A percentile compares a stretch with the other conserved stretches of the same genome.
These are phyloP conservation scores for Lates calcarifer DNA, from an alignment of 2,113 vertebrate species.

Conservation along the genomic window DNA sequence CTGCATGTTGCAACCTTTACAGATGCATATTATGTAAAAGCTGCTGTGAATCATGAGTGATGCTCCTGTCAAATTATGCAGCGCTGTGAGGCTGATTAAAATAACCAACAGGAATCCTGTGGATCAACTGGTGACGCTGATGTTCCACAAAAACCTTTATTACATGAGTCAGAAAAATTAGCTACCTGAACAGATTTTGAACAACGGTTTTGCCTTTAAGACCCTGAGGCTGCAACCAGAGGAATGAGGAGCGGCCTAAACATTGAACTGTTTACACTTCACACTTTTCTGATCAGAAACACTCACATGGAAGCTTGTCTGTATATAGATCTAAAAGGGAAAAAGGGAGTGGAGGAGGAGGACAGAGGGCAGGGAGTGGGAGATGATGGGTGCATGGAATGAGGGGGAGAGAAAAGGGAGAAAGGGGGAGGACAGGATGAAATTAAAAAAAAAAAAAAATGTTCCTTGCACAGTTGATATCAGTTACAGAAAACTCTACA, in stretches of 20 bases:
- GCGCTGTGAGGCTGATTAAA: not conserved
- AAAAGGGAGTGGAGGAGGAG: constrained; percentile 37
- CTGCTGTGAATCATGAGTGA: constrained; percentile 6
- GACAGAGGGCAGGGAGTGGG: constrained; percentile 7
- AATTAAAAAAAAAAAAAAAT: constrained; percentile 41
- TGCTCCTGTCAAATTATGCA: not conserved
- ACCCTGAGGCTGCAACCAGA: constrained; percentile 13
- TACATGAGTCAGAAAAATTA: constrained; percentile 1
- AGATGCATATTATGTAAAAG: not conserved
- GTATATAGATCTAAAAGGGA: constrained; percentile 20
- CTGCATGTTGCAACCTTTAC: constrained; percentile 2
- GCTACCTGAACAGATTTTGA: constrained; percentile 4
- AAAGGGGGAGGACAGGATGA: constrained; percentile 32
- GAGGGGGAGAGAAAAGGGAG: constrained; percentile 51
- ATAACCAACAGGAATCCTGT: not conserved
- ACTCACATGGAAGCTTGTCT: constrained; percentile 25
- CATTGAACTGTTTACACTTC: constrained; percentile 35
- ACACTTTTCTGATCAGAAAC: constrained; percentile 43
- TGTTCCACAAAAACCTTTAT: constrained; percentile 17
- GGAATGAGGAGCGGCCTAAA: constrained; percentile 56
- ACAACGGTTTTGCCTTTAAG: not conserved
- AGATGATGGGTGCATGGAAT: constrained; percentile 49
- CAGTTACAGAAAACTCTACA: not conserved
- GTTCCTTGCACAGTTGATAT: constrained; percentile 34
- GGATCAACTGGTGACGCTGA: not conserved